phyloP scores from a whole-genome alignment of 92 coral and sea anemone genomes.

The Paramuricea clavata region DNA sequence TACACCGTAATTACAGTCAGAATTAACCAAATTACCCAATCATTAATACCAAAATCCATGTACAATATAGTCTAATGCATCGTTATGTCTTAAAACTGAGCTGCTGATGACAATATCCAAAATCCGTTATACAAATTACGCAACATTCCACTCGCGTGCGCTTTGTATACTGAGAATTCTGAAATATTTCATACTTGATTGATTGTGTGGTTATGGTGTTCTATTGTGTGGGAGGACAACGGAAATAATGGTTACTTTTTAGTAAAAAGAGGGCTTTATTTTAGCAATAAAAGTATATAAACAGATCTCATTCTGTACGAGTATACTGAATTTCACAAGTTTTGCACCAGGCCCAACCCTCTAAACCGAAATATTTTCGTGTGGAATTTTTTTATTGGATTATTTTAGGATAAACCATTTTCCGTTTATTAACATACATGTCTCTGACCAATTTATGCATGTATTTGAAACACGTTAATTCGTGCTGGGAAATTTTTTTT shows the following conservation, averaged over 20 bases:
- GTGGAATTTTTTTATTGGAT: too few species aligned
- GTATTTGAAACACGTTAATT: background rate
- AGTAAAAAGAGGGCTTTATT: background rate
- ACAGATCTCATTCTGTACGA: too few species aligned
- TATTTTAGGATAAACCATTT: too few species aligned
- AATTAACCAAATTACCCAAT: background rate
- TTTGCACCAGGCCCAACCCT: too few species aligned
- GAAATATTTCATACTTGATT: conserved; percentile 3
- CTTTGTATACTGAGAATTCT: background rate
- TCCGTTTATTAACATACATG: too few species aligned
- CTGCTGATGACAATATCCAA: background rate
- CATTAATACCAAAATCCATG: background rate
- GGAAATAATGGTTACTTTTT: background rate
- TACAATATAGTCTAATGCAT: background rate
- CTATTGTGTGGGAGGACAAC: background rate
- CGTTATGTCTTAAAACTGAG: background rate
- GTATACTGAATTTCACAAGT: too few species aligned
- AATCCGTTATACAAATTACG: background rate
- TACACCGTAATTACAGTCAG: conserved; percentile 17
- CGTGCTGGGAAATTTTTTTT: too few species aligned
- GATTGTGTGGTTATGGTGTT: conserved; percentile 5
- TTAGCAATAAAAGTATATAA: background rate
- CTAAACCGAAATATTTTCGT: too few species aligned
- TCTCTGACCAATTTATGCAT: background rate
- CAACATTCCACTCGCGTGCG: background rate